phyloP scores from a whole-genome alignment of 2,113 vertebrate species.

The Epinephelus cyanopodus region DNA sequence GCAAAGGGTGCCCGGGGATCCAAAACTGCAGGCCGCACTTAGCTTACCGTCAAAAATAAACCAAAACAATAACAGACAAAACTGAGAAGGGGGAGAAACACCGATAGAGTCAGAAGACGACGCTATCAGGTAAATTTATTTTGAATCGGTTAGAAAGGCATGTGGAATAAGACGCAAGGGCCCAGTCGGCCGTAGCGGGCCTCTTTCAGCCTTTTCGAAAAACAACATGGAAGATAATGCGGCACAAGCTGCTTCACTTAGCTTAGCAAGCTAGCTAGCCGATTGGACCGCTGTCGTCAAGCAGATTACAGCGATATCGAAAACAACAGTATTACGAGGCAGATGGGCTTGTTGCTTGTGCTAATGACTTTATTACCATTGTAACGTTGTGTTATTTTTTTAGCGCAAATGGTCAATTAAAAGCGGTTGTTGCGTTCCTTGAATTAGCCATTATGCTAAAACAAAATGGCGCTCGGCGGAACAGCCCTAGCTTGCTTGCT shows the following conservation, averaged over 20 bases:
- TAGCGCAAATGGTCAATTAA: accelerated
- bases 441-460: slow-evolving; percentile 74
- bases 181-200: slow-evolving; percentile 85
- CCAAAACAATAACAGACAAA: slow-evolving; percentile 81
- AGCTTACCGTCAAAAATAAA: slow-evolving; percentile 87
- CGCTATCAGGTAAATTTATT: slow-evolving; percentile 83
- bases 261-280: slow-evolving; percentile 78
- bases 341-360: neutral
- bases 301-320: neutral
- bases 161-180: slow-evolving; percentile 72
- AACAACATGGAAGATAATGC: slow-evolving; percentile 83
- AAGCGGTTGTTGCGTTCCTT: neutral
- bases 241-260: slow-evolving; percentile 69
- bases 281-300: slow-evolving; percentile 15
- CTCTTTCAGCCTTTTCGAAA: slow-evolving; percentile 77
- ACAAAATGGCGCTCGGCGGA: slow-evolving; percentile 76
- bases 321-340: accelerated
- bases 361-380: accelerated
- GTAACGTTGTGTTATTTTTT: neutral
- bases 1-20: slow-evolving; percentile 88
- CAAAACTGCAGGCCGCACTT: slow-evolving; percentile 89
- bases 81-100: slow-evolving; percentile 71
- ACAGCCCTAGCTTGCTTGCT: slow-evolving; percentile 68
- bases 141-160: slow-evolving; percentile 52
- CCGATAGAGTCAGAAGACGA: slow-evolving; percentile 75